Percentiles rank a stretch among this genome's conserved stretches.
phyloP scores from a whole-genome alignment of 1,140 invertebrate genomes.

The Nomia melanderi region DNA sequence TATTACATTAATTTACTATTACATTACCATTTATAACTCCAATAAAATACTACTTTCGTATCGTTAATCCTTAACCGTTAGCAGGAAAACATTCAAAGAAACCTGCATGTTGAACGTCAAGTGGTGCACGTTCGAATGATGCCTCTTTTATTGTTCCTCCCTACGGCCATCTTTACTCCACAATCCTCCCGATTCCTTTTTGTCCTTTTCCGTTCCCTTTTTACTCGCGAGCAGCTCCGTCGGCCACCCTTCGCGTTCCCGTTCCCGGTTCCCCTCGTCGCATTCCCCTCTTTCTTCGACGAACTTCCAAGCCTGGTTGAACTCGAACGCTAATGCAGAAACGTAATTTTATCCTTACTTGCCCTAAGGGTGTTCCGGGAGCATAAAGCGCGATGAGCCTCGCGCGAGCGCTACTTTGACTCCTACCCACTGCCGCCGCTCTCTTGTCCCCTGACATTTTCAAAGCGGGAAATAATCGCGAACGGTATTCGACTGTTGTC shows the following conservation, averaged over 20 bases:
- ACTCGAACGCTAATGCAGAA: slow-evolving; percentile 16
- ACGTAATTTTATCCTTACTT: neutral
- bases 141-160: slow-evolving; percentile 54
- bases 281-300: slow-evolving; percentile 1
- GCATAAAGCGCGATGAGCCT: neutral
- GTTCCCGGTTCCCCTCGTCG: neutral
- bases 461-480: slow-evolving; percentile 12
- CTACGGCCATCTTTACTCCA: neutral
- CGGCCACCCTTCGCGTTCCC: no score
- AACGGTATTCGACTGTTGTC: neutral
- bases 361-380: neutral
- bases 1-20: no score
- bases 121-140: slow-evolving; percentile 63
- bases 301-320: neutral
- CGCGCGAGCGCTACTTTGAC: neutral
- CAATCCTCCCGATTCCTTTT: neutral
- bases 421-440: neutral
- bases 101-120: slow-evolving; percentile 13
- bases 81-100: no score
- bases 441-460: neutral
- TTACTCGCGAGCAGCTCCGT: slow-evolving; percentile 2
- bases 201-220: neutral
- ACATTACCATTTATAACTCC: no score
- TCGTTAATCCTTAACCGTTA: no score
- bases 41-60: no score